phyloP scores from a whole-genome alignment of 2,113 vertebrate genomes.

The Dendropsophus ebraccatus region DNA sequence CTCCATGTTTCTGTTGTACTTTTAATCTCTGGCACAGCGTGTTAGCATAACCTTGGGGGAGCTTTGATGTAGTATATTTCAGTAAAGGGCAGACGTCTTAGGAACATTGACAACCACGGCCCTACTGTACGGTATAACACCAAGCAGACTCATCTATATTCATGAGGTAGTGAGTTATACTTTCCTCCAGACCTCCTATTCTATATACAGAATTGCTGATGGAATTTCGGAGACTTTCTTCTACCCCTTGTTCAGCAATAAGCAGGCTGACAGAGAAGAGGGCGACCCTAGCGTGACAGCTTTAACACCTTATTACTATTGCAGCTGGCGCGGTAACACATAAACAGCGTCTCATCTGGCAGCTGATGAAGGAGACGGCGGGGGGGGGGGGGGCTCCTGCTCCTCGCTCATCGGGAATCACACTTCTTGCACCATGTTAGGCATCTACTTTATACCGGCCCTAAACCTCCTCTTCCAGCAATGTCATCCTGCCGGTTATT shows the following conservation, averaged over 20 bases:
- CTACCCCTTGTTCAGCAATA: background rate
- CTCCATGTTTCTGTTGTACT: too few species aligned
- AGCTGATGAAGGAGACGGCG: background rate
- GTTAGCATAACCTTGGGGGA: too few species aligned
- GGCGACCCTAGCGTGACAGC: background rate
- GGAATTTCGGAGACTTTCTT: background rate
- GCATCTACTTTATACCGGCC: background rate
- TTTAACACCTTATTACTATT: conserved; percentile 20
- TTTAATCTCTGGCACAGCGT: too few species aligned
- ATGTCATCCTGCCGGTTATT: background rate
- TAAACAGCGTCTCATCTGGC: background rate
- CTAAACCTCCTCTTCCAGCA: background rate
- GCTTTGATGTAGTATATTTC: background rate
- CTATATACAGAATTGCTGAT: background rate
- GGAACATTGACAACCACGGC: background rate
- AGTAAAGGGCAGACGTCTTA: background rate
- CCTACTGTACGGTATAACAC: too few species aligned
- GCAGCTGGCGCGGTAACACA: background rate
- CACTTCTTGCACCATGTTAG: background rate
- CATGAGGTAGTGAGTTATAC: background rate
- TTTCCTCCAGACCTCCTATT: background rate
- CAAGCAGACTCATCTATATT: too few species aligned
- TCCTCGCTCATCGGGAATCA: background rate
- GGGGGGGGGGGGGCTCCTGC: background rate
- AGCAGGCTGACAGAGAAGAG: background rate